These are phyloP conservation scores for Orycteropus afer DNA, from an alignment of 2,113 vertebrate species.

Conservation along the genomic window DNA sequence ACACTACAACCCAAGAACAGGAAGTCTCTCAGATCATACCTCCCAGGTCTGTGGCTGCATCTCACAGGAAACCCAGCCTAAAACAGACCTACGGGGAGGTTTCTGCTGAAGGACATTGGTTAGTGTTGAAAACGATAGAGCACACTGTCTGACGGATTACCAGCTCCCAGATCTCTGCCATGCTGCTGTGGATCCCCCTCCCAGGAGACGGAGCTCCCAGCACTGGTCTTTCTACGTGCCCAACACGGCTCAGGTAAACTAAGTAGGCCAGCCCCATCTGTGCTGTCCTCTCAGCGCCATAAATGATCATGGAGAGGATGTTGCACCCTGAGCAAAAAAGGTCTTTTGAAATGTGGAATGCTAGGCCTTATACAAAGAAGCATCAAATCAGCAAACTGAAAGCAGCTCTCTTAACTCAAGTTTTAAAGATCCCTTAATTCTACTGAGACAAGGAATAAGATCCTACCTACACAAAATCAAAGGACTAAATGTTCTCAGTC, in stretches of 20 bases:
- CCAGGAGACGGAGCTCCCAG: background rate
- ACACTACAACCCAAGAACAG: conserved; percentile 26
- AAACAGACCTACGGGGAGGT: background rate
- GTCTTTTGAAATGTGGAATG: background rate
- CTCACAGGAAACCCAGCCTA: conserved; percentile 68
- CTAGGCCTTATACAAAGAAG: background rate
- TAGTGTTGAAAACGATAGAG: background rate
- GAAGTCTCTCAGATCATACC: conserved; percentile 58
- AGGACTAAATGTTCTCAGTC: background rate
- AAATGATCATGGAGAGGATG: background rate
- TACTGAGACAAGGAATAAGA: background rate
- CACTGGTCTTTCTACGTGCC: background rate
- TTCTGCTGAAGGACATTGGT: background rate
- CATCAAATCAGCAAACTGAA: background rate
- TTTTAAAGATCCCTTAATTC: background rate
- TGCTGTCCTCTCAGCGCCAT: background rate
- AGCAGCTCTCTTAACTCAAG: background rate
- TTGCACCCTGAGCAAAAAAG: background rate
- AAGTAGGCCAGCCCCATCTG: background rate
- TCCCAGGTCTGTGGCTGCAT: conserved; percentile 50
- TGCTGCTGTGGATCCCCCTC: accelerated
- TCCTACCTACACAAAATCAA: background rate
- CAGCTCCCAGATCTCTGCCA: background rate
- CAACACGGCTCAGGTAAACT: conserved; percentile 63
- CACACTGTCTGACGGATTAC: accelerated